Percentiles rank a stretch among this genome's conserved stretches.
Conservation (phyloP, 2,113 vertebrate species). For the Artemisiospiza belli region DNA sequence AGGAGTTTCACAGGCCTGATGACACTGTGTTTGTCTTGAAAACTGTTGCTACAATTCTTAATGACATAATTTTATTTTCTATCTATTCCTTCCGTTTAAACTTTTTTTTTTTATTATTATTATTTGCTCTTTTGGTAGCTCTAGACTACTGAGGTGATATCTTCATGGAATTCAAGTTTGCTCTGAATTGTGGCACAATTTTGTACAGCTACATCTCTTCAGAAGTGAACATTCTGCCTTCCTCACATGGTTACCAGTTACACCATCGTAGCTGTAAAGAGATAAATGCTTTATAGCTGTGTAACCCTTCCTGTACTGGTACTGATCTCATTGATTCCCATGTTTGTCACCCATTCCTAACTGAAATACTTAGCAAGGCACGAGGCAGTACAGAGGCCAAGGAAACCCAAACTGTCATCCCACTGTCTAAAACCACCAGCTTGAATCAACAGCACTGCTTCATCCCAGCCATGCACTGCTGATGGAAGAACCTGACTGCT, state of each 20-base stretch:
- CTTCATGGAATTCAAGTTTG: background rate
- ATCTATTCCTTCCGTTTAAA: background rate
- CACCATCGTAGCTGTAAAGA: background rate
- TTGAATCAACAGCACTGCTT: background rate
- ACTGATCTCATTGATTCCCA: background rate
- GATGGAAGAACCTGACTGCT: background rate
- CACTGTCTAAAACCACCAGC: background rate
- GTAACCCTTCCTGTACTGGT: background rate
- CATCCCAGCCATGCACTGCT: fast-evolving
- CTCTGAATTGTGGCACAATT: background rate
- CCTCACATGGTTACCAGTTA: background rate
- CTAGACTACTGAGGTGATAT: background rate
- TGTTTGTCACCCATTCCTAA: background rate
- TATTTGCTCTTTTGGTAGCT: background rate
- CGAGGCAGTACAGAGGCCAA: background rate
- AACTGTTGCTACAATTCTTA: no score
- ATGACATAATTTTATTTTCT: background rate
- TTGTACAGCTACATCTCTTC: background rate
- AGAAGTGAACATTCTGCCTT: background rate
- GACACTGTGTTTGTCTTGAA: background rate
- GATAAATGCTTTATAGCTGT: background rate
- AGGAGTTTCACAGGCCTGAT: background rate
- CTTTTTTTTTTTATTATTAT: background rate
- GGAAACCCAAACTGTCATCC: background rate
- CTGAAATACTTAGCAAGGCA: background rate